Conservation (phyloP, 2,888 invertebrate genomes). For the Aphodius sticticus region DNA sequence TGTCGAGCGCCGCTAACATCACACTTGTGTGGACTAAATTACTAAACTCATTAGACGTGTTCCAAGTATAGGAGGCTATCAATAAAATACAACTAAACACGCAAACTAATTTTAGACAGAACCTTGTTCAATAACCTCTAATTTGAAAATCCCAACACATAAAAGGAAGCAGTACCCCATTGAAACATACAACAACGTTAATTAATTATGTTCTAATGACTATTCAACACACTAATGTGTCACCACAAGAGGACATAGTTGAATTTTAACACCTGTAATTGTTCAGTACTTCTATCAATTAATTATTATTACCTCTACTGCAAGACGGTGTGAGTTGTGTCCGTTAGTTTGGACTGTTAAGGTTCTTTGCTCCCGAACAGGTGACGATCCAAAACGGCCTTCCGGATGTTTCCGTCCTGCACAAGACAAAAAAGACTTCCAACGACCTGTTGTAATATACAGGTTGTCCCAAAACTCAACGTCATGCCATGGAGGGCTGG, state of each 20-base stretch:
- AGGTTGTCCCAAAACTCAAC: neutral
- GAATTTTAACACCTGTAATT: neutral
- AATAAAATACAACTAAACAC: too few relatives aligned
- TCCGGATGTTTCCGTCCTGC: neutral
- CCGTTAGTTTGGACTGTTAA: neutral
- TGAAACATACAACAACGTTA: too few relatives aligned
- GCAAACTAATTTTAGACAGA: too few relatives aligned
- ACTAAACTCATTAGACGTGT: too few relatives aligned
- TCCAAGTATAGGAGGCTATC: too few relatives aligned
- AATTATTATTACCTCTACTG: neutral
- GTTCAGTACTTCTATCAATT: neutral
- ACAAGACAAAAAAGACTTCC: neutral
- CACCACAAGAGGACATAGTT: neutral
- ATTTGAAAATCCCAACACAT: too few relatives aligned
- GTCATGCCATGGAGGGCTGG: too few relatives aligned
- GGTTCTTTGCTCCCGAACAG: neutral
- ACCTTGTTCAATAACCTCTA: neutral
- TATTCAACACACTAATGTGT: neutral
- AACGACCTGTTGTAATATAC: neutral
- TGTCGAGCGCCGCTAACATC: too few relatives aligned
- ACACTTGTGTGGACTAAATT: too few relatives aligned
- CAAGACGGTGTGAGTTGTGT: neutral
- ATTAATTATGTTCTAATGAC: neutral
- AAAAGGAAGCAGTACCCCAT: too few relatives aligned
- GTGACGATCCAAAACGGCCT: neutral